Evolutionary conservation across 2,797 vertebrate species (phyloP).

Genomic region (Vultur gryphus): DNA sequence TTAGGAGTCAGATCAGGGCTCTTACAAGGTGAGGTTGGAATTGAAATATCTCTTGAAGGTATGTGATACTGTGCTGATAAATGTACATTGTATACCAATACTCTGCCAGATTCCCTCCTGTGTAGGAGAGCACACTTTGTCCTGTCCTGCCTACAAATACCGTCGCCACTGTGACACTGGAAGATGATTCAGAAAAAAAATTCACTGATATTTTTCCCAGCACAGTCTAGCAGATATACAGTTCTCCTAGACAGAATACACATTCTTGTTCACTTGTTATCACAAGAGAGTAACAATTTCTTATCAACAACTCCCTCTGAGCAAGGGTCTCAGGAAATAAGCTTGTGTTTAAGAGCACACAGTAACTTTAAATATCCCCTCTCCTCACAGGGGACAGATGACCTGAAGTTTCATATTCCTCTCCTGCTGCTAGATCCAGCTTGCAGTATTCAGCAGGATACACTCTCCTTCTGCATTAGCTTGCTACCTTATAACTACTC

Average conservation of each 20-base stretch:
- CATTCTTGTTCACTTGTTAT: neutral
- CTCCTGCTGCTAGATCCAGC: neutral
- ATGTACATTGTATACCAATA: neutral
- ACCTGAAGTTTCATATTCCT: neutral
- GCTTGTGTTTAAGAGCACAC: neutral
- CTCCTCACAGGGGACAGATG: neutral
- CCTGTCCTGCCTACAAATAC: neutral
- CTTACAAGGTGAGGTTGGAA: neutral
- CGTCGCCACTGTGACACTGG: neutral
- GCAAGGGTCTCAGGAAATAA: neutral
- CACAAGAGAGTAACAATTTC: neutral
- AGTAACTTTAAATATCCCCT: neutral
- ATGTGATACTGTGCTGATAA: neutral
- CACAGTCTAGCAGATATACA: neutral
- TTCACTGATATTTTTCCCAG: neutral
- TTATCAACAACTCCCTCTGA: constrained; percentile 4
- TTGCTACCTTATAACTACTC: neutral
- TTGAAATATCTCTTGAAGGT: neutral
- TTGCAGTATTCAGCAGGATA: neutral
- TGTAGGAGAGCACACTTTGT: neutral
- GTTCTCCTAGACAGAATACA: neutral
- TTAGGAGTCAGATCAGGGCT: neutral
- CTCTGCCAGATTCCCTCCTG: neutral
- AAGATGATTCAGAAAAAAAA: neutral
- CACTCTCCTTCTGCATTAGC: neutral